A percentile compares a stretch with the other conserved stretches of the same genome.
phyloP scores from a whole-genome alignment of 1,140 invertebrate genomes.

The Megalopta genalis region DNA sequence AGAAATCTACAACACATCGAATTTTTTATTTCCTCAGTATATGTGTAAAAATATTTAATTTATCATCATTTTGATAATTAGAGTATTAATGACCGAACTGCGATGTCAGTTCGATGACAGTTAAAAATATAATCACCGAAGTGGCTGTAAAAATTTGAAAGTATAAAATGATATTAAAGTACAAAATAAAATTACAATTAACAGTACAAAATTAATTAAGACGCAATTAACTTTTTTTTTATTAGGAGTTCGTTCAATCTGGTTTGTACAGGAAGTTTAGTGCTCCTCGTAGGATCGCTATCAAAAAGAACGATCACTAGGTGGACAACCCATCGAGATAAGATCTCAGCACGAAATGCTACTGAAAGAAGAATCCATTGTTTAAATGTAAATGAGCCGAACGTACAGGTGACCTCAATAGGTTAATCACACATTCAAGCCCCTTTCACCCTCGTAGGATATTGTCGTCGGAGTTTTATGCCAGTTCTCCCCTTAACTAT shows the following conservation, averaged over 20 bases:
- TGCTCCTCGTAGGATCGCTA: neutral
- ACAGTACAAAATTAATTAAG: neutral
- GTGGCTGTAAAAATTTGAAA: no score
- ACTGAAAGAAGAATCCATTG: conserved; percentile 43
- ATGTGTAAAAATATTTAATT: no score
- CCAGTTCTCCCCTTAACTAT: neutral
- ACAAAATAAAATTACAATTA: no score
- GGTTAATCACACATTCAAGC: conserved; percentile 54
- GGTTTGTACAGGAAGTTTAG: neutral
- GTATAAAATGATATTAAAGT: no score
- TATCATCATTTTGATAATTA: no score
- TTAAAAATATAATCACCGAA: no score
- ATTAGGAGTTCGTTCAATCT: no score
- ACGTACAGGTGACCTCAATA: conserved; percentile 46
- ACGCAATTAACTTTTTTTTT: neutral
- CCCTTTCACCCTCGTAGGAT: conserved; percentile 21
- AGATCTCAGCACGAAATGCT: conserved; percentile 18
- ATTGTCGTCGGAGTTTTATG: neutral
- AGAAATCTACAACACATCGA: no score
- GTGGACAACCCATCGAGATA: neutral
- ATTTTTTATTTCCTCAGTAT: no score
- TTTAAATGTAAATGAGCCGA: conserved; percentile 52
- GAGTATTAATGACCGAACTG: no score
- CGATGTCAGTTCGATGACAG: no score
- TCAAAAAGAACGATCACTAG: neutral